Base-by-base conservation (phyloP, 2,113 vertebrate genomes). In the Pica pica region DNA sequence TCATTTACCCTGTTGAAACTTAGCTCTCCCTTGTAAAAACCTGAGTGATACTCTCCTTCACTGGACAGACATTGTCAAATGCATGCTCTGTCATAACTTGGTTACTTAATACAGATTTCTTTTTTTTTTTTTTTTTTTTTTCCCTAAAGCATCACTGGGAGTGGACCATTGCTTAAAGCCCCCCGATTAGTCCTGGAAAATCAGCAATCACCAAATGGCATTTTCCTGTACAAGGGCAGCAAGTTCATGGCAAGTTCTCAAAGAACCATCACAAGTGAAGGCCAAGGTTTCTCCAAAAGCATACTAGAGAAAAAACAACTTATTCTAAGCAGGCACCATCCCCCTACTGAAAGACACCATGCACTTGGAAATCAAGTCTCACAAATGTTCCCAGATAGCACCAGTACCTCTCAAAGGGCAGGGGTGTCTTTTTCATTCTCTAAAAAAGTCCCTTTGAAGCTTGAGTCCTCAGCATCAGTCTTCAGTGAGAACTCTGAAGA, bases 401-500 rank as follows among this genome's bases (percentile, higher is more conserved):
- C 89, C 73, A 98, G 67, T 44, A 73, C 67, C 56, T 97, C 83
- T 96, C 98, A 98, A 89, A 98, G 99, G 56, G 97, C 98, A 23
- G 99, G 98, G 46, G 98, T 99, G 89, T 99, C 99, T 28, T 99
- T 99, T 97, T 99, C 99, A 47, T 99, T 99, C 96, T 99, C 99
- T 44, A 99, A 98, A 96, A 99, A 99, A 92, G 98, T 98, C 42
- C 97, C 98, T 83, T 97, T 99, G 86, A 98, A 98, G 94, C 98
- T 99, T 16, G 99, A 99, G 94, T 99, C 99, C 31, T 99, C 98
- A 7, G 99, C 99, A 39, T 99, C 99, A 1, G 99, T 99, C 95
- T 99, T 99, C 97, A 99, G 98, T 28, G 99, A 99, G 97, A 98
- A 98, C 56, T 91, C 95, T 47, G 98, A 99, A 77, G 99, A 99